Conservation (phyloP, 2,888 invertebrate species). For the Lasioglossum lativentre region DNA sequence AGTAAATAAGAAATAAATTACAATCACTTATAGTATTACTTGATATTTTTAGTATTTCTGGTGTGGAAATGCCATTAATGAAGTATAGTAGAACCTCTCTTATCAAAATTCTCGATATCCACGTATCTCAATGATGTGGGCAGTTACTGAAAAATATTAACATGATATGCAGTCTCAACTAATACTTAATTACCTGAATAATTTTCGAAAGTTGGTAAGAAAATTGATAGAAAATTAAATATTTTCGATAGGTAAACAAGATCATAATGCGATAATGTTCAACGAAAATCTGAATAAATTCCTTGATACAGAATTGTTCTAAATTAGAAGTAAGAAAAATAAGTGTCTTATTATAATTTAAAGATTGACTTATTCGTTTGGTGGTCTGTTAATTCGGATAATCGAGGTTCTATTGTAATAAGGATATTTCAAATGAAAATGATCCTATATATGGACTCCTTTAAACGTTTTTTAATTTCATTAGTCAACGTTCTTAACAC, state of each 20-base stretch:
- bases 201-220: background rate
- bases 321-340: background rate
- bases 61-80: background rate
- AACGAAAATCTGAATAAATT: background rate
- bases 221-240: background rate
- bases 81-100: slow-evolving; percentile 3
- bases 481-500: slow-evolving; percentile 8
- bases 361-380: background rate
- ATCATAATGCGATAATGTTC: background rate
- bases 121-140: no score
- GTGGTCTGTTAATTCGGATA: background rate
- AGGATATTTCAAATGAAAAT: slow-evolving; percentile 12
- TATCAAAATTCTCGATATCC: background rate
- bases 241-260: background rate
- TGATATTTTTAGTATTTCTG: background rate
- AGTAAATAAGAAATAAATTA: background rate
- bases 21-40: background rate
- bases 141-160: background rate
- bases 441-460: slow-evolving; percentile 2
- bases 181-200: no score
- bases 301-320: background rate
- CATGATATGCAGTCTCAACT: background rate
- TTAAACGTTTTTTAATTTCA: slow-evolving; percentile 20
- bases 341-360: background rate
- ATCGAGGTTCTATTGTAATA: slow-evolving; percentile 15